Evolutionary conservation across 2,113 vertebrate genomes (phyloP), one percentile per base, ranked within the genome.

Genomic region (Pleuronectes platessa): DNA sequence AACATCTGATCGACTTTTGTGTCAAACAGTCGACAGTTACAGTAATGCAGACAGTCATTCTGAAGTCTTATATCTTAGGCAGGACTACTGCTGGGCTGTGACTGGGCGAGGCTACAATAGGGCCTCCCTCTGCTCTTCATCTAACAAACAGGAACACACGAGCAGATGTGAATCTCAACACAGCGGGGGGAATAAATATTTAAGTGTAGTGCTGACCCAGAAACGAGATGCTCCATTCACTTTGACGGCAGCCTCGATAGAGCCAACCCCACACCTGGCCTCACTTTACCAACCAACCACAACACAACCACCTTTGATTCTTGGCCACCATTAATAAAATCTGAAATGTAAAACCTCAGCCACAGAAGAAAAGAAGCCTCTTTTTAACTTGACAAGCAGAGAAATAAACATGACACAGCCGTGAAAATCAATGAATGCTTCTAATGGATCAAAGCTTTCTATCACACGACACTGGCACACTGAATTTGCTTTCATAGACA

Each of bases 141-240:
- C 76, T 82, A 47, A 17, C 35, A 42, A 73, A 55, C 68, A 81
- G 58, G 58, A 60, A 58, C 58, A 53, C 74, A 73, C 81, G 59
- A 89, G 60, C 84, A 93, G 84, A 87, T 90, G 90, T 89, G 82
- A 72, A 63, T 86, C 11, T 68, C 68, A 47, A 55, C 76, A 76
- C 68, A 24, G 60, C 47, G 5, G 10, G 13, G 80, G 71, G 79
- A 71, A 80, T 74, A 79, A 71, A 42, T 60, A 17, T 73, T 31
- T 31, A 40, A 78, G 53, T 59, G 20, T 7, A 78, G 47, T n/a
- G 37, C 55, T 15, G 83, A 85, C 81, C 69, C 71, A 78, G 61
- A 88, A 83, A 87, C 85, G 81, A 70, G 68, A 88, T 70, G 54
- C 78, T 70, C 40, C 56, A 82, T 82, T 86, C 58, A 74, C 71